Evolutionary conservation across 1,140 invertebrate genomes (phyloP), one percentile per base, ranked within the genome.

Genomic region (Globodera ellingtonae): DNA sequence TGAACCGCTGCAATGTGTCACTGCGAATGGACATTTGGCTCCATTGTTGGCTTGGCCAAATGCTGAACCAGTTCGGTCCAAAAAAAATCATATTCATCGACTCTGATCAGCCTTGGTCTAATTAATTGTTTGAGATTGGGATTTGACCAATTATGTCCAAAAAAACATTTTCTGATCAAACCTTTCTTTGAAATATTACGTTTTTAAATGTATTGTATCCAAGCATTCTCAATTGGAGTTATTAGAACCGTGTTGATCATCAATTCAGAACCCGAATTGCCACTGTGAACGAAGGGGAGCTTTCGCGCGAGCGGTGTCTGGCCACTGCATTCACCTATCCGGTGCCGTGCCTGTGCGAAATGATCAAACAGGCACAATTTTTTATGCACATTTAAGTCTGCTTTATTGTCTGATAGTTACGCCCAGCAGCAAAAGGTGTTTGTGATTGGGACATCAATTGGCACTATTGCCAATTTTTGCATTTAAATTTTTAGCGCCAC

Each of bases 31-130:
- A 77, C 48, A 77, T 77, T 77, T 77, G 75, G 75, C 67, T 84
- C 47, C 69, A 83, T 44, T 85, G 84, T 73, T 84, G 83, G 83
- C 66, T 84, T 59, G 47, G 18, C 44, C 84, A 84, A 70, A 83
- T 85, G 73, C 46, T 80, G 15, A 84, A 84, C 35, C 74, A 62
- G 24, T 81, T 44, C 1, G 79, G n/a, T 10, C 46, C 80, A 3
- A 35, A 70, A 70, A 6, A 13, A 5, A 1, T 67, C 66, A 67
- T 67, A 8, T 21, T 21, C 8, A 9, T 67, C 1, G 18, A n/a
- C n/a, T n/a, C n/a, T n/a, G n/a, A n/a, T n/a, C n/a, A n/a, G n/a
- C n/a, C n/a, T n/a, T n/a, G n/a, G n/a, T n/a, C n/a, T n/a, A n/a
- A n/a, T n/a, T n/a, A n/a, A n/a, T n/a, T n/a, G n/a, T n/a, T n/a